Base-by-base conservation (phyloP, 1,140 invertebrate genomes). In the Ooceraea biroi region DNA sequence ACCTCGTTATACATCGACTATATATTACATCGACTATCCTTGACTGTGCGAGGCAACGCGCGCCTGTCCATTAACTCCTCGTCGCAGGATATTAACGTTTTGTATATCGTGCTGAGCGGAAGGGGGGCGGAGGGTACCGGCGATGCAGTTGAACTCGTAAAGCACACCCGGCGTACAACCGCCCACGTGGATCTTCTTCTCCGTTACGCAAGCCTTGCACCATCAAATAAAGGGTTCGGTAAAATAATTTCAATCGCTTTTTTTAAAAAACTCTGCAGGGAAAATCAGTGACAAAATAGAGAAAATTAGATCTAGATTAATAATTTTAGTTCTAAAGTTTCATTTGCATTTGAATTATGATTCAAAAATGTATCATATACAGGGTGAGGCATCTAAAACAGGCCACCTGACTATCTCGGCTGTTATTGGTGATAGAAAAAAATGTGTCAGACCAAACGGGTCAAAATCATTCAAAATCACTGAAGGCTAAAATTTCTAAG, bases 81-180 rank as follows among this genome's bases (percentile, higher is more conserved):
- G 87, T 88, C 83, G 76, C 78, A 88, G 87, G 87, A 88, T 88
- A 88, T 88, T 88, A 88, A 88, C 86, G 83, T 88, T 88, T 88
- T 88, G 87, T 88, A 88, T 68, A 88, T 88, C 58, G 73, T 52
- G 19, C 30, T 17, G 61, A 65, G 71, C n/a, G 48, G 12, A 48
- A 36, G 50, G 57, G 55, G 19, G 55, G 14, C 61, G 66, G 52
- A 44, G 44, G 50, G 41, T 30, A 22, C 27, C 27, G 46, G 25
- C 27, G 48, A 57, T 27, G 44, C 27, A 36, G 41, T 22, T 55
- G 36, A 14, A 14, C 82, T 88, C 83, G 86, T 88, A 88, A 88
- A 88, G 72, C 86, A 74, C 86, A 88, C 76, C 77, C 86, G 77
- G 86, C 63, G 74, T 74, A 36, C 61, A 27, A 27, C 44, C 72